A percentile compares a stretch with the other conserved stretches of the same genome.
These are phyloP conservation scores for Diabrotica undecimpunctata DNA, from an alignment of 1,140 invertebrate species.

Conservation along the genomic window DNA sequence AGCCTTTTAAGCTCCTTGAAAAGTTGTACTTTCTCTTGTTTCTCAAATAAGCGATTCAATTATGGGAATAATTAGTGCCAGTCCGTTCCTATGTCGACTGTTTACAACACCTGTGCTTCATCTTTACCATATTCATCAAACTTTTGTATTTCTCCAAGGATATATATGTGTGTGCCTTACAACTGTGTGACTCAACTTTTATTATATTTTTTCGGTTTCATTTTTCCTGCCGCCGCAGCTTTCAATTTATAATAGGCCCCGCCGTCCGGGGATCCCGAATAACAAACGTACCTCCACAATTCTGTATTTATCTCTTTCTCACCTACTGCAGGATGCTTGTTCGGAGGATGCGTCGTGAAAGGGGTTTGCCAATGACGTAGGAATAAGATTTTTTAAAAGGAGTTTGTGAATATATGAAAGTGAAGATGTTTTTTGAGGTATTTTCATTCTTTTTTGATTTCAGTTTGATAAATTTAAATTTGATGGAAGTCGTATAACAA, in stretches of 20 bases:
- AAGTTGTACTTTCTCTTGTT: too few relatives aligned
- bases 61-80: background rate
- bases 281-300: slow-evolving; percentile 6
- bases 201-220: background rate
- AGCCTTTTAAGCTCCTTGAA: too few relatives aligned
- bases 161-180: slow-evolving; percentile 15
- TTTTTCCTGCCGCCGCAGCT: slow-evolving; percentile 7
- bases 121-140: slow-evolving; percentile 31
- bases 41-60: too few relatives aligned
- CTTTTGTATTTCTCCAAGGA: slow-evolving; percentile 30
- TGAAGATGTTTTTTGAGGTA: too few relatives aligned
- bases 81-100: background rate
- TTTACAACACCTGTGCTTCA: slow-evolving; percentile 29
- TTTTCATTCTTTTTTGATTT: too few relatives aligned
- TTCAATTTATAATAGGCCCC: slow-evolving; percentile 13
- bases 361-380: background rate
- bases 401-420: too few relatives aligned
- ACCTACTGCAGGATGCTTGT: background rate
- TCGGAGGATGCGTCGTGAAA: background rate
- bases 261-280: slow-evolving; percentile 1
- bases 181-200: slow-evolving; percentile 15
- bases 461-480: too few relatives aligned
- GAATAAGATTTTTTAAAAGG: background rate
- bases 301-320: slow-evolving; percentile 10
- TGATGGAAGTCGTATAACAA: too few relatives aligned